Evolutionary conservation across 1,140 invertebrate species (phyloP), one percentile per base, ranked within the genome.

Genomic region (Euwallacea similis): DNA sequence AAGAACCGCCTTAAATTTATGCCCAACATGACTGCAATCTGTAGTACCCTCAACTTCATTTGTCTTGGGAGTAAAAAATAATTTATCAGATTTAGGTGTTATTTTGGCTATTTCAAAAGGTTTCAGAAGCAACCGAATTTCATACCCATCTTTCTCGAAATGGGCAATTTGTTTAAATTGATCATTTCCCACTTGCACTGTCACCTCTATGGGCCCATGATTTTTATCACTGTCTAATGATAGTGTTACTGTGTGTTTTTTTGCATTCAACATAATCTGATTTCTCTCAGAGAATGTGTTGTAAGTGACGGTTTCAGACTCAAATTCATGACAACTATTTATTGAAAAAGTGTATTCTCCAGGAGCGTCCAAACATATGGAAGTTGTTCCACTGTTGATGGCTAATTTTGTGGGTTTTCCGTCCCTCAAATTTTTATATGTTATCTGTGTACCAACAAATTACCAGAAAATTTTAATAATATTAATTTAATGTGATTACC

Each of bases 261-360:
- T 58, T 46, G 83, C 81, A 8, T 74, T 79, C 9, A 83, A 58
- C 42, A 69, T 73, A 16, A 84, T 74, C 78, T 79, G 68, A 73
- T 80, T 53, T 71, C 75, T 46, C 75, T 75, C 56, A 78, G 76
- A n/a, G 75, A 54, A 82, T 21, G 79, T 87, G 71, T 80, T 81
- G 77, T 82, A 85, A 6, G 74, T 78, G 21, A 84, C 81, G 3
- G 78, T 84, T 77, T 81, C 84, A 75, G 80, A 81, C 8, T 85
- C 83, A 81, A 95, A 96, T 69, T 87, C 83, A 81, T 98, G 95
- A 81, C 96, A 97, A 50, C 94, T 90, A 72, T 87, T 87, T 8
- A 94, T 88, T 47, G 86, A 85, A 44, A 97, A 89, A 56, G 87
- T 84, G 79, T 96, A 97, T 55, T 82, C 80, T n/a, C 90, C 92